Evolutionary conservation across 2,797 vertebrate genomes (phyloP), one percentile per base, ranked within the genome.

Genomic region (Crocidura indochinensis): DNA sequence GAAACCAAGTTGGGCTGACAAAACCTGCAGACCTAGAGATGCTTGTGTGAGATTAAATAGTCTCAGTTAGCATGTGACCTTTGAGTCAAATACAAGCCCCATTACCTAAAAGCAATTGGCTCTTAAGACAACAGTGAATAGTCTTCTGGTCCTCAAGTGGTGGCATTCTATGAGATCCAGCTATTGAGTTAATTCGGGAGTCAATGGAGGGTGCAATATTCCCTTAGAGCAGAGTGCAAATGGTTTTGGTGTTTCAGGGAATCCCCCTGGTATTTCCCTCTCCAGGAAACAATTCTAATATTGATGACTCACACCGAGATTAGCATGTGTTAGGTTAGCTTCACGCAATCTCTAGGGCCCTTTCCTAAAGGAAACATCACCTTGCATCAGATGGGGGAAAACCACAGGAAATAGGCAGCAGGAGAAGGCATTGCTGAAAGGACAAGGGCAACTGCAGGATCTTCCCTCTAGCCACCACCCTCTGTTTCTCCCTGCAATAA

Each of bases 41-140:
- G 62, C 80, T 29, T 27, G 49, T 65, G 47, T 47, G 53, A 81
- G 31, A 64, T 62, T 80, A 89, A 79, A n/a, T 47, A 56, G 56
- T 75, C 56, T 60, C 51, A 15, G 56, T 60, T 60, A 60, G 20
- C 56, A n/a, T 60, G 19, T 68, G 84, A 38, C 19, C 24, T 62
- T 26, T 51, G n/a, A 62, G 27, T 81, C 71, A 60, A 60, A 60
- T 22, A 80, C 14, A 10, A 49, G 44, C 8, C 27, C 15, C 64
- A 46, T 53, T 47, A 46, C 19, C 62, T 44, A 44, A n/a, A 79
- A 85, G n/a, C 44, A 68, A 46, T 62, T 75, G 29, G 51, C 29
- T 80, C 29, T 80, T 75, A 60, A 79, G 68, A 56, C 60, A 84
- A 72, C 10, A 69, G 44, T 29, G 12, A 69, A 38, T 29, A 9